Evolutionary conservation across 2,888 invertebrate genomes (phyloP).

Genomic region (Xanthorhoe designata): DNA sequence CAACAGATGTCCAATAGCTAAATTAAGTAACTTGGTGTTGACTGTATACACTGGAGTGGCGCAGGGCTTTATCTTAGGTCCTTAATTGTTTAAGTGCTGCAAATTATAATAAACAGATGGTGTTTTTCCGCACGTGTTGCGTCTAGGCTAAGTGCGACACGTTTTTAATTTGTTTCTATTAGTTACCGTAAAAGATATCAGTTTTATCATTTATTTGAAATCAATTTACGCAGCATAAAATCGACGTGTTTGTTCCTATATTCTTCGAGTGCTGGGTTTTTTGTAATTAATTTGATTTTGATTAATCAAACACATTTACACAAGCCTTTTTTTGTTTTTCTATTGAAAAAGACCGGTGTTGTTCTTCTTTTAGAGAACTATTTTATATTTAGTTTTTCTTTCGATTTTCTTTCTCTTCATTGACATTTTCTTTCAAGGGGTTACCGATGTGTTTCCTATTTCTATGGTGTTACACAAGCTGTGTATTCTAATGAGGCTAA

Average conservation of each 20-base stretch:
- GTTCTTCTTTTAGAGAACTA: no score
- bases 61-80: constrained; percentile 28
- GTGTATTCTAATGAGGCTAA: constrained; percentile 32
- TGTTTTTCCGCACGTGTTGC: constrained; percentile 32
- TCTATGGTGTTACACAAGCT: background rate
- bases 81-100: constrained; percentile 36
- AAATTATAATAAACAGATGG: constrained; percentile 34
- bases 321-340: no score
- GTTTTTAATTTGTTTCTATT: constrained; percentile 16
- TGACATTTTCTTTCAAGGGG: background rate
- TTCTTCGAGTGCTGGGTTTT: no score
- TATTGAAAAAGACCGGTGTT: no score
- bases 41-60: constrained; percentile 22
- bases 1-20: constrained; percentile 27
- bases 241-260: no score
- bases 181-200: background rate
- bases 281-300: no score
- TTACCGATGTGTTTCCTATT: background rate
- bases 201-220: background rate
- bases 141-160: constrained; percentile 14
- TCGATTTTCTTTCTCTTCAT: background rate
- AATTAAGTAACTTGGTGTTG: constrained; percentile 18
- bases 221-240: background rate
- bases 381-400: no score
- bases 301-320: no score